phyloP scores from a whole-genome alignment of 2,113 vertebrate species.

The Notothenia rossii region DNA sequence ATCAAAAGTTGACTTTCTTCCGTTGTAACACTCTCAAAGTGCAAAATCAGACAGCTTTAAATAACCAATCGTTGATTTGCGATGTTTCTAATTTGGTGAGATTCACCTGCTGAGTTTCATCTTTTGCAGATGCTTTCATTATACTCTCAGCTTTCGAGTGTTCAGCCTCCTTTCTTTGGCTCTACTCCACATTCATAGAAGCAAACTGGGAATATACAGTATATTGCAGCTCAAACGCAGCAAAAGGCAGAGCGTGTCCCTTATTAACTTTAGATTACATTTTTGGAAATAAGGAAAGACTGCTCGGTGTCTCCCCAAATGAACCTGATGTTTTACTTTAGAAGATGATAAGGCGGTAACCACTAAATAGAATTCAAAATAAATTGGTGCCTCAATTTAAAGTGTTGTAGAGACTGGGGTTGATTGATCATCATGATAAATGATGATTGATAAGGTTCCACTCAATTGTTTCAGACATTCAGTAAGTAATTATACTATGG shows the following conservation, averaged over 20 bases:
- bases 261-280: slow-evolving; percentile 45
- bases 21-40: slow-evolving; percentile 7
- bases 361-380: neutral
- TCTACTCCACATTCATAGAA: slow-evolving; percentile 25
- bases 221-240: slow-evolving; percentile 37
- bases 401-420: neutral
- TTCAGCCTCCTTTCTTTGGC: slow-evolving; percentile 14
- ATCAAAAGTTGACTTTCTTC: slow-evolving; percentile 21
- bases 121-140: slow-evolving; percentile 9
- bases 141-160: neutral
- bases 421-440: too few species aligned
- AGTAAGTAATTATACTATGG: neutral
- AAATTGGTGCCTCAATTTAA: too few species aligned
- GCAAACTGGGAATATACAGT: slow-evolving; percentile 24
- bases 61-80: slow-evolving; percentile 17
- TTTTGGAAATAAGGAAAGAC: slow-evolving; percentile 39
- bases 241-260: slow-evolving; percentile 40
- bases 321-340: slow-evolving; percentile 35
- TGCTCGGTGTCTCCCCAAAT: slow-evolving; percentile 17
- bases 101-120: slow-evolving; percentile 28
- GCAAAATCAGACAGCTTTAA: slow-evolving; percentile 10
- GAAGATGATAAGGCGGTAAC: slow-evolving; percentile 2
- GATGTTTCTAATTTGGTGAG: slow-evolving; percentile 31
- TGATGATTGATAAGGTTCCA: too few species aligned
- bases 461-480: neutral